Base-by-base conservation (phyloP, 1,140 invertebrate species). In the Brachionus asplanchnoidis region DNA sequence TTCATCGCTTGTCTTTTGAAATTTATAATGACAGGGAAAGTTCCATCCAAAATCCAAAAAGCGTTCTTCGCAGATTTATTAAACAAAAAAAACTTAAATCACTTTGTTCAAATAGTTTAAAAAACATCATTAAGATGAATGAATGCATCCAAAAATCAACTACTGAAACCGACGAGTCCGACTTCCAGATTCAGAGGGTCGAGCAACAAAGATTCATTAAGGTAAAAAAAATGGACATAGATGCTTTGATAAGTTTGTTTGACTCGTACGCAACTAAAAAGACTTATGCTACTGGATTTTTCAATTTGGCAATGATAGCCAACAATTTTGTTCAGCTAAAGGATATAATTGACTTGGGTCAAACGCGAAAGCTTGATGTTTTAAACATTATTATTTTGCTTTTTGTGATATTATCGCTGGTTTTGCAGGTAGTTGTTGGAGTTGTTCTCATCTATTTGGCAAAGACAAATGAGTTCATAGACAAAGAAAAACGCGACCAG, bases 221-320 rank as follows among this genome's bases (percentile, higher is more conserved):
- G 9, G 4, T 82, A 6, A 46, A 82, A 23, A 23, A 14, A 42
- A 68, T 82, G 20, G 79, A 82, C 28, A 44, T 82, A 4, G 36
- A 82, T 20, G 8, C n/a, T 26, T 28, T 82, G 7, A 65, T 68
- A 23, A 46, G 40, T 9, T 11, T 82, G 32, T 82, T 82, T 53
- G 79, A 82, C 40, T 82, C 79, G 12, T 82, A 82, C 23, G 79
- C 79, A 2, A 82, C 79, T 9, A 82, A 82, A 68, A 82, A 82
- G 26, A 82, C 79, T 5, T 82, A 82, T 68, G 79, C 79, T 3
- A 65, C 79, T 26, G 79, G 79, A 20, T 82, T 82, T 65, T 65
- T 82, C 23, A 82, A 82, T 68, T 36, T 82, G 32, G 79, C 79
- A 11, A 23, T 82, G 12, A 82, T 82, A 65, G 79, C 79, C 23